Evolutionary conservation across 2,888 invertebrate genomes (phyloP), one percentile per base, ranked within the genome.

Genomic region (Nineta flava): DNA sequence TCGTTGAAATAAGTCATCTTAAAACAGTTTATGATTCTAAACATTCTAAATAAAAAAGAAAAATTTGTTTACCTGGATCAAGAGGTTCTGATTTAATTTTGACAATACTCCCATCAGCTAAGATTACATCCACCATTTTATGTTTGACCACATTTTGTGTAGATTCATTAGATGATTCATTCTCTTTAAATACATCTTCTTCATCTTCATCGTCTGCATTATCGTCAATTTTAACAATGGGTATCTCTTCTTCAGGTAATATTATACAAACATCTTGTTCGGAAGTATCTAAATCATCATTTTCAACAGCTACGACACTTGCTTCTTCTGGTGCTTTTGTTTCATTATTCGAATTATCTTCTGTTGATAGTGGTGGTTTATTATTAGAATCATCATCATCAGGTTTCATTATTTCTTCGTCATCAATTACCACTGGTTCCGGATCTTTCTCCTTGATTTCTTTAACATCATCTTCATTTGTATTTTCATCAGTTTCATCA

Each of bases 131-230:
- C 13, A 55, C 50, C 5, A 62, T 59, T 13, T 44, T 44, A 38
- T 38, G 38, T 12, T 44, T 26, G 2, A 21, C 42, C 12, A 17
- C 42, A 9, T 48, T 32, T 31, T 42, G 31, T 16, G 32, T 15
- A 7, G 13, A 16, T 2, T n/a, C 13, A 9, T 41, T 21, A 26
- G 12, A 34, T n/a, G 41, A 13, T 48, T 48, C 48, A 12, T 77
- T 80, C 50, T 53, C 79, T 79, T 52, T 81, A 73, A 55, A 80
- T 76, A 55, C 81, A 59, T 81, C 82, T 56, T 81, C 81, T 53
- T 79, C 79, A 7, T 78, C 79, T 10, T 73, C 77, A n/a, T 72
- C 68, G 12, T 47, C 47, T 7, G 10, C 38, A 7, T 12, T 32
- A 47, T 34, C 44, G 26, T 44, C 44, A 21, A 44, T 17, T 44